phyloP scores from a whole-genome alignment of 2,113 vertebrate species.

The Pelecanus crispus region DNA sequence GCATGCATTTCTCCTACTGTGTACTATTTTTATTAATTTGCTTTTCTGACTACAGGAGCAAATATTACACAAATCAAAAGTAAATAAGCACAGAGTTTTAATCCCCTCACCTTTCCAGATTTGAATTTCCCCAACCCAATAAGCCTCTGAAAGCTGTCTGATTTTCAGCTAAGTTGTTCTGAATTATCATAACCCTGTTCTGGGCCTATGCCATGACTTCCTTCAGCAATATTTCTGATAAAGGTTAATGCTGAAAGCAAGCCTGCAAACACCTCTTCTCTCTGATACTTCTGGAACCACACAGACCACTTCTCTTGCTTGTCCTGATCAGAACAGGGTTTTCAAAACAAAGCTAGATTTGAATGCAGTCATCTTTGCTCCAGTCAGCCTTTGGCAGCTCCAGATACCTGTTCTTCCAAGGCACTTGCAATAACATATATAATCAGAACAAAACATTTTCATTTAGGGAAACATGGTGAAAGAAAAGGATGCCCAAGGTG shows the following conservation, averaged over 20 bases:
- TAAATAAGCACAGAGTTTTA: not conserved
- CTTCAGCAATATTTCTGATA: not conserved
- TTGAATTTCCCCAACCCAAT: not conserved
- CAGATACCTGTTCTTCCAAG: not conserved
- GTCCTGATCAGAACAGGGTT: not conserved
- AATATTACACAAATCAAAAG: conserved; percentile 15
- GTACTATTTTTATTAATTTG: conserved; percentile 25
- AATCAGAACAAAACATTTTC: not conserved
- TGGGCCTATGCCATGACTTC: not conserved
- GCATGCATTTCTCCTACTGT: not conserved
- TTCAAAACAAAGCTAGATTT: not conserved
- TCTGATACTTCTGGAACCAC: not conserved
- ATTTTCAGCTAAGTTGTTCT: not conserved
- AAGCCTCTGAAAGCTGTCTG: not conserved
- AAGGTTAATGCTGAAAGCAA: not conserved
- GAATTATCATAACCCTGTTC: not conserved
- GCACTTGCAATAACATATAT: not conserved
- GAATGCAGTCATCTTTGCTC: not conserved
- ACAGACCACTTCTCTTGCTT: not conserved
- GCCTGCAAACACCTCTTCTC: not conserved
- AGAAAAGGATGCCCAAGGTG: not conserved
- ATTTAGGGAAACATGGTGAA: not conserved
- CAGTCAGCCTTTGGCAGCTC: not conserved
- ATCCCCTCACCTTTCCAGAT: not conserved
- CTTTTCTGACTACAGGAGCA: not conserved